phyloP scores from a whole-genome alignment of 2,888 invertebrate genomes.

The Timema cristinae region DNA sequence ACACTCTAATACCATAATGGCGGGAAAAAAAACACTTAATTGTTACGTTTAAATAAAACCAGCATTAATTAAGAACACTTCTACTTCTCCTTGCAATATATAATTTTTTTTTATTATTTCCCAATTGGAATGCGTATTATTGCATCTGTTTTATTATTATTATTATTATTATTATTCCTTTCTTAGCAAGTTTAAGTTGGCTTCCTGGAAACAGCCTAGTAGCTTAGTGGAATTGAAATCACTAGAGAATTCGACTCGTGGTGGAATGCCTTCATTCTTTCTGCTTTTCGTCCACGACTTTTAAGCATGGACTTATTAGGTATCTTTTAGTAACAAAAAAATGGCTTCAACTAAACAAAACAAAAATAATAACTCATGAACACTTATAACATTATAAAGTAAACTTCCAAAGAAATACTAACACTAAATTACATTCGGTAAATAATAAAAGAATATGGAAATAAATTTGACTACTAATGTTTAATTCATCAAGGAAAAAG shows the following conservation, averaged over 20 bases:
- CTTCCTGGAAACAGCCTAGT: conserved; percentile 24
- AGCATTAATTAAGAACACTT: conserved; percentile 19
- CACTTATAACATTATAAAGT: no score
- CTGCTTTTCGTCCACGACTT: conserved; percentile 17
- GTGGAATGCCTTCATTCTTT: conserved; percentile 28
- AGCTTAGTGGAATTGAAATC: conserved; percentile 23
- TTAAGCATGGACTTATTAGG: no score
- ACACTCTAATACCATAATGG: conserved; percentile 19
- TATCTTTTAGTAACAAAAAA: no score
- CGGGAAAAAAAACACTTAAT: background rate
- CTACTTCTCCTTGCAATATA: conserved; percentile 27
- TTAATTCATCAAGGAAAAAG: no score
- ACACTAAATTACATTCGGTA: no score
- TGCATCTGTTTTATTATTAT: conserved; percentile 24
- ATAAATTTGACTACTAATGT: no score
- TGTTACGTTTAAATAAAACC: conserved; percentile 5
- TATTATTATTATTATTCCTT: conserved; percentile 23
- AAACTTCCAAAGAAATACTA: no score
- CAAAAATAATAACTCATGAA: no score
- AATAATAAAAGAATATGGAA: no score
- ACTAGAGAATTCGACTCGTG: conserved; percentile 11
- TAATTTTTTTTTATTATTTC: conserved; percentile 22
- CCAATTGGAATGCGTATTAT: conserved; percentile 28
- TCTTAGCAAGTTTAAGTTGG: conserved; percentile 27
- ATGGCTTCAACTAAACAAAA: no score